phyloP scores from a whole-genome alignment of 2,888 invertebrate genomes.

The Chaetogeoica ovagalla region DNA sequence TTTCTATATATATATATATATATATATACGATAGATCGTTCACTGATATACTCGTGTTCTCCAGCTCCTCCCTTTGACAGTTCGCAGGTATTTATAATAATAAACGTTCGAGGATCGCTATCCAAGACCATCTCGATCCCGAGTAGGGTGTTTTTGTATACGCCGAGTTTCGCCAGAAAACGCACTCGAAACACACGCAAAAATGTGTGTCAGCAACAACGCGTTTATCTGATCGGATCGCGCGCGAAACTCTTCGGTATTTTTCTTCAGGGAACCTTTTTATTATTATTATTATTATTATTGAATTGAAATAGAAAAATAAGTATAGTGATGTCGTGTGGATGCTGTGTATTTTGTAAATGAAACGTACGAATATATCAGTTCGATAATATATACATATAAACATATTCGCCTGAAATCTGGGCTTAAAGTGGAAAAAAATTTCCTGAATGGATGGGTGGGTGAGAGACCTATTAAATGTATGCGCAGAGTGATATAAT shows the following conservation, averaged over 20 bases:
- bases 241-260: not conserved
- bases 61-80: slow-evolving; percentile 30
- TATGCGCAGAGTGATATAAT: too few species aligned
- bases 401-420: too few species aligned
- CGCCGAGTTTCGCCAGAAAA: slow-evolving; percentile 1
- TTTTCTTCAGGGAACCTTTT: too few species aligned
- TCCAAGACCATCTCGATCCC: slow-evolving; percentile 32
- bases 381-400: too few species aligned
- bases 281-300: not conserved
- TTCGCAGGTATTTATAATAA: slow-evolving; percentile 37
- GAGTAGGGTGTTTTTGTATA: slow-evolving; percentile 39
- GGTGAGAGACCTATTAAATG: too few species aligned
- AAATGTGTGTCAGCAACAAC: slow-evolving; percentile 34
- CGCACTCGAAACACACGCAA: slow-evolving; percentile 17
- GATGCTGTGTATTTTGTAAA: too few species aligned
- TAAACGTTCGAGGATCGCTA: slow-evolving; percentile 39
- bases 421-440: too few species aligned
- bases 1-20: not conserved
- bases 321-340: too few species aligned
- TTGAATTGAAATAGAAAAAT: slow-evolving; percentile 10
- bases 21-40: slow-evolving; percentile 16
- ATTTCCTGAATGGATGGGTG: too few species aligned
- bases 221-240: not conserved
- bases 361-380: too few species aligned
- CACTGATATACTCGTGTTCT: slow-evolving; percentile 30